Conservation (phyloP, 2,797 vertebrate species). For the Anguilla obscura region DNA sequence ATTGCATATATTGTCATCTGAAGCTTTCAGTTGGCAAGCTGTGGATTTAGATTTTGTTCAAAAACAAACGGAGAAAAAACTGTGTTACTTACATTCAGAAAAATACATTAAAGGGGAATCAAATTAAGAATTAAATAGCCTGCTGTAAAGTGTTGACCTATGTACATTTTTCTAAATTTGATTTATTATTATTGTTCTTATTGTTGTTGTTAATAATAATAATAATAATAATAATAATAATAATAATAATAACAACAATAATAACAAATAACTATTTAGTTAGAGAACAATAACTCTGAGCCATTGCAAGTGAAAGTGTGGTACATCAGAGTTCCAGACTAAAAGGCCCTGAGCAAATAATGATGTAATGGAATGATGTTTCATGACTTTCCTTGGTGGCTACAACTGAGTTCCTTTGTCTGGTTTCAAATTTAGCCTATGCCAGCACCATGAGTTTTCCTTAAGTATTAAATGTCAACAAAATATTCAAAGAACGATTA, state of each 20-base stretch:
- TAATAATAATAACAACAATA: no score
- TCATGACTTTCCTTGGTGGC: neutral
- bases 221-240: no score
- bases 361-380: neutral
- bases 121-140: neutral
- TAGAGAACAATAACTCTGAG: neutral
- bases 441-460: neutral
- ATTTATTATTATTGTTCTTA: no score
- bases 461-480: neutral
- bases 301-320: neutral
- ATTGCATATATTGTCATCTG: neutral
- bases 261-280: no score
- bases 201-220: no score
- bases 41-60: neutral
- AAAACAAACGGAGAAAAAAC: neutral
- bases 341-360: neutral
- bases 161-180: neutral
- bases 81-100: neutral
- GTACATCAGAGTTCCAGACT: neutral
- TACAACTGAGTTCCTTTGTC: neutral
- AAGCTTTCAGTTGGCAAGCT: neutral
- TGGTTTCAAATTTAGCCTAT: neutral
- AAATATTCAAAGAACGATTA: slow-evolving; percentile 16
- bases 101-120: neutral
- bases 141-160: neutral